Conservation (phyloP, 2,113 vertebrate genomes). For the Phalacrocorax brasilianus region DNA sequence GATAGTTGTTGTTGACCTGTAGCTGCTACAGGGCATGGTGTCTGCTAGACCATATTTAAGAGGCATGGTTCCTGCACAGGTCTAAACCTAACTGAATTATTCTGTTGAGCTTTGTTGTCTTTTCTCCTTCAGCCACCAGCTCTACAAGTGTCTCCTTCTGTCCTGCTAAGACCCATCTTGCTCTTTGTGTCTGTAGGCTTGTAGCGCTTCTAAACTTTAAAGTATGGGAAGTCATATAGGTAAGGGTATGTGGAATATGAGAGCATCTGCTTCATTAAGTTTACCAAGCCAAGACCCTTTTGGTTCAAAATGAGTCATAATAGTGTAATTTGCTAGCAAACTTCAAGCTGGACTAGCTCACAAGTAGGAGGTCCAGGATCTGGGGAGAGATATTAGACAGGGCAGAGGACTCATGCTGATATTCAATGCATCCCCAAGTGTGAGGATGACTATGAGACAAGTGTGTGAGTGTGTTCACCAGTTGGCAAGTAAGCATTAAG, state of each 20-base stretch:
- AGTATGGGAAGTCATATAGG: neutral
- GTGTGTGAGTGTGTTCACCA: neutral
- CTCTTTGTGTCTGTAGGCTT: neutral
- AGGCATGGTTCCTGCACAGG: neutral
- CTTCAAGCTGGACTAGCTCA: neutral
- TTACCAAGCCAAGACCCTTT: neutral
- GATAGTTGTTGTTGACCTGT: neutral
- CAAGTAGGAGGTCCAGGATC: neutral
- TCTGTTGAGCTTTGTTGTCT: neutral
- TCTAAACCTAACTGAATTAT: neutral
- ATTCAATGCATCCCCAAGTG: fast-evolving
- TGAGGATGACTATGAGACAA: neutral
- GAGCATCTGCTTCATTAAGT: neutral
- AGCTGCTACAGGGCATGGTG: neutral
- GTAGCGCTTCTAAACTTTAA: neutral
- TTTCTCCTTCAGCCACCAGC: neutral
- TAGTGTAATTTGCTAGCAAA: neutral
- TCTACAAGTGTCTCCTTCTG: neutral
- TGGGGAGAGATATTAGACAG: neutral
- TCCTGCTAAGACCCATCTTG: neutral
- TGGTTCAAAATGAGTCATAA: neutral
- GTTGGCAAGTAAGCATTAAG: neutral
- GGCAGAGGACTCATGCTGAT: neutral
- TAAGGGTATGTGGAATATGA: neutral
- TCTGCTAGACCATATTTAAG: neutral